These are phyloP conservation scores for Protaetia brevitarsis DNA, from an alignment of 1,140 invertebrate genomes.

Conservation along the genomic window DNA sequence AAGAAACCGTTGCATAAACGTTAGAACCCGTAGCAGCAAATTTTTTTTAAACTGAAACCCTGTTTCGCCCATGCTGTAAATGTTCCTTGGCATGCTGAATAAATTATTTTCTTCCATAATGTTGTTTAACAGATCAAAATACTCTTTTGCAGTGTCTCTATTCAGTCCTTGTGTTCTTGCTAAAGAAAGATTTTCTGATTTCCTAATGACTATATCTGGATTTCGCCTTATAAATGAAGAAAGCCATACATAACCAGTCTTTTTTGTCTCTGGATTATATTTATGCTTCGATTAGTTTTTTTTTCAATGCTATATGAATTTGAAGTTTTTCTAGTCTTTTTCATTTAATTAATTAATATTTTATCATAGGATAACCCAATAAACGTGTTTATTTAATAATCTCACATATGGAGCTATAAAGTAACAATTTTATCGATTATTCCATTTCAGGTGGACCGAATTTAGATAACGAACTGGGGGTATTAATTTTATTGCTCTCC, in stretches of 20 bases:
- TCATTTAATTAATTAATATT: too few relatives aligned
- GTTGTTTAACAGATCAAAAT: not conserved
- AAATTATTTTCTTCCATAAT: conserved; percentile 10
- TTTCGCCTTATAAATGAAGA: conserved; percentile 25
- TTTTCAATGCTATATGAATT: too few relatives aligned
- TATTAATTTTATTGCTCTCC: not conserved
- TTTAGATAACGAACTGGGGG: not conserved
- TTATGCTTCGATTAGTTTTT: not conserved
- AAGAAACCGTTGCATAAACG: not conserved
- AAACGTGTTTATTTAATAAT: too few relatives aligned
- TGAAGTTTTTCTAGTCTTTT: too few relatives aligned
- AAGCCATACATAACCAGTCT: conserved; percentile 34
- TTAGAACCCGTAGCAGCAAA: not conserved
- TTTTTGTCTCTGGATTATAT: not conserved
- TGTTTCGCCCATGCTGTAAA: conserved; percentile 46
- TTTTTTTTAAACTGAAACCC: conserved; percentile 43
- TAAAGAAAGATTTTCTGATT: conserved; percentile 21
- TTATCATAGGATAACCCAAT: too few relatives aligned
- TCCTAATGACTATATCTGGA: conserved; percentile 32
- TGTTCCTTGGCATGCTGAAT: conserved; percentile 33
- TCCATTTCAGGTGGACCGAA: too few relatives aligned
- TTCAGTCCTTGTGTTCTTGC: not conserved
- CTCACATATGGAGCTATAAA: too few relatives aligned
- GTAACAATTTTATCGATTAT: too few relatives aligned
- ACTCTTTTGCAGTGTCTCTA: not conserved